These are phyloP conservation scores for Verasper variegatus DNA, from an alignment of 2,113 vertebrate genomes.

Conservation along the genomic window DNA sequence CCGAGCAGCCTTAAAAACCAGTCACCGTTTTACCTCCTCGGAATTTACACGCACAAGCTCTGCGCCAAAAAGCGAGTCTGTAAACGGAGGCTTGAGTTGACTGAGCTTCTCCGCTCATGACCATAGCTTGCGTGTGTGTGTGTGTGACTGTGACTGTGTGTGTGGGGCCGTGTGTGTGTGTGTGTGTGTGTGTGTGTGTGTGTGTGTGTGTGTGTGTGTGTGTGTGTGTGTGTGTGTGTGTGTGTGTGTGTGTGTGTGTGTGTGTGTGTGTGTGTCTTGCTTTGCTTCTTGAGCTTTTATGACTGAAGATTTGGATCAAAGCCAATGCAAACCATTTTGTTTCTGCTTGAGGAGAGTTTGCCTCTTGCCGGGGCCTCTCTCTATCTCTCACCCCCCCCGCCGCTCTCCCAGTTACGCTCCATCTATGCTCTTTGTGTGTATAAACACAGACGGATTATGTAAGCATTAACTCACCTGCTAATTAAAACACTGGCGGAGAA, in stretches of 20 bases:
- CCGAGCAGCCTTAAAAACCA: slow-evolving; percentile 48
- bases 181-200: not conserved
- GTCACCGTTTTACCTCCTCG: slow-evolving; percentile 43
- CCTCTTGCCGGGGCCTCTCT: slow-evolving; percentile 44
- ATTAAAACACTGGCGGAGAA: slow-evolving; percentile 44
- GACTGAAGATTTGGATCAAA: slow-evolving; percentile 54
- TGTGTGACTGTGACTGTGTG: slow-evolving; percentile 23
- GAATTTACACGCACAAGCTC: slow-evolving; percentile 51
- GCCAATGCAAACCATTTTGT: slow-evolving; percentile 71
- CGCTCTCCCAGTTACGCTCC: slow-evolving; percentile 18
- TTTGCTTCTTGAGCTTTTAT: slow-evolving; percentile 51
- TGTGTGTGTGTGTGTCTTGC: not conserved
- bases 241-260: too few relatives aligned
- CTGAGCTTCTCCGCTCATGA: slow-evolving; percentile 37
- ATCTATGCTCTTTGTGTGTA: slow-evolving; percentile 45
- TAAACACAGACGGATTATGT: slow-evolving; percentile 56
- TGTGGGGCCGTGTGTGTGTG: slow-evolving; percentile 2
- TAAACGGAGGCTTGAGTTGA: slow-evolving; percentile 35
- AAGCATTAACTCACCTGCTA: slow-evolving; percentile 63
- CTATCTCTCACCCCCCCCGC: not conserved
- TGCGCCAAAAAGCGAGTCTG: slow-evolving; percentile 23
- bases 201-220: not conserved
- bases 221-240: slow-evolving; percentile 13
- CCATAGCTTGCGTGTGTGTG: slow-evolving; percentile 16
- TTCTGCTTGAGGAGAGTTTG: slow-evolving; percentile 60